Percentiles rank a stretch among this genome's conserved stretches.
These are phyloP conservation scores for Paedocypris sp. DNA, from an alignment of 2,113 vertebrate genomes.

Conservation along the genomic window DNA sequence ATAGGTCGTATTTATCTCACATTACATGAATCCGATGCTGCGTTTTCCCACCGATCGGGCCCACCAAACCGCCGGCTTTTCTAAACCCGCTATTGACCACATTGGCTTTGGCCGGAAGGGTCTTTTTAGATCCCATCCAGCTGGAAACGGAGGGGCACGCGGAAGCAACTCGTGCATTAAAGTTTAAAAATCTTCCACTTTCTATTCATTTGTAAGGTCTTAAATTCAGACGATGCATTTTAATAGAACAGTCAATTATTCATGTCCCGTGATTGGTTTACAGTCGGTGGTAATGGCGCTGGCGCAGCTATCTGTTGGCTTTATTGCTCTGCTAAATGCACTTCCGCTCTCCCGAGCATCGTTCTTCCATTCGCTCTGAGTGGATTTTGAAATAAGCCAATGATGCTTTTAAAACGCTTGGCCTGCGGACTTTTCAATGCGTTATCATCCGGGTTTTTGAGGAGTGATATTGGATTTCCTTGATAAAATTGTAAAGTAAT, in stretches of 20 bases:
- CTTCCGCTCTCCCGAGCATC: background rate
- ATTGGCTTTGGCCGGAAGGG: background rate
- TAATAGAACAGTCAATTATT: slow-evolving; percentile 18
- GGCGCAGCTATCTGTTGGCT: background rate
- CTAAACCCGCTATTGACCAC: background rate
- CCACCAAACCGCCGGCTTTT: background rate
- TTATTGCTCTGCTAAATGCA: slow-evolving; percentile 2
- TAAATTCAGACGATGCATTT: slow-evolving; percentile 8
- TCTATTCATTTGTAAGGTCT: slow-evolving; percentile 2
- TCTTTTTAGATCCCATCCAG: background rate
- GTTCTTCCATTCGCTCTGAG: background rate
- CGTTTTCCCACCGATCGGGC: background rate
- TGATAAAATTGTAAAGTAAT: too few relatives aligned
- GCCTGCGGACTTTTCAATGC: too few relatives aligned
- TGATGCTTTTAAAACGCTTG: background rate
- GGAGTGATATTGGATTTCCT: too few relatives aligned
- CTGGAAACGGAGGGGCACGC: background rate
- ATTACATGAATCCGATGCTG: background rate
- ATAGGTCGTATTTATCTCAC: background rate
- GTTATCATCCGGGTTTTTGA: too few relatives aligned
- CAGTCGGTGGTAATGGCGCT: background rate
- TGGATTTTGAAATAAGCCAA: background rate
- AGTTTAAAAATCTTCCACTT: slow-evolving; percentile 9
- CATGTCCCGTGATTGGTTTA: slow-evolving; percentile 5
- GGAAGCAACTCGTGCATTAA: slow-evolving; percentile 2